Conservation (phyloP, 1,140 invertebrate species). For the Dryas iulia region DNA sequence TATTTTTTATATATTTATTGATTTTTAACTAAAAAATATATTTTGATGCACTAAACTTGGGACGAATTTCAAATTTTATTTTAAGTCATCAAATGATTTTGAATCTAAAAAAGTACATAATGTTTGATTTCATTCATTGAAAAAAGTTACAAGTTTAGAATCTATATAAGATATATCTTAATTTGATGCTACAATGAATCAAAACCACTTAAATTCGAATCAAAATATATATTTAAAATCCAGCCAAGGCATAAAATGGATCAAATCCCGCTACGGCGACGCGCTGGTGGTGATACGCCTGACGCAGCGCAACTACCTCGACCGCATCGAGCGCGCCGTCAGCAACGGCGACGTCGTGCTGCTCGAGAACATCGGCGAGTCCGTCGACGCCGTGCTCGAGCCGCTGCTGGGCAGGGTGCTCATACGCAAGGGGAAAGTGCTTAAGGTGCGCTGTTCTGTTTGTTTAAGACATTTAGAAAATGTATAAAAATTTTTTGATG, state of each 20-base stretch:
- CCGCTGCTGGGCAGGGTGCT: constrained; percentile 93
- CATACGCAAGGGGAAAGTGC: constrained; percentile 81
- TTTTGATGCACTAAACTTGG: too few relatives aligned
- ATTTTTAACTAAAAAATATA: too few relatives aligned
- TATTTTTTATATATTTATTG: too few relatives aligned
- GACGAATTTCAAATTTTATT: too few relatives aligned
- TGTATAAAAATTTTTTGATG: not conserved
- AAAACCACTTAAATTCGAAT: too few relatives aligned
- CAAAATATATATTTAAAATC: constrained; percentile 38
- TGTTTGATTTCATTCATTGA: too few relatives aligned
- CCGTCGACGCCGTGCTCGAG: constrained; percentile 93
- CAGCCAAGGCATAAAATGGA: constrained; percentile 97
- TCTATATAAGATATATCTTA: too few relatives aligned
- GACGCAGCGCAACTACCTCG: constrained; percentile 91
- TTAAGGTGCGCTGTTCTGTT: constrained; percentile 68
- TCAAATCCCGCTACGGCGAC: constrained; percentile 90
- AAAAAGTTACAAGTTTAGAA: too few relatives aligned
- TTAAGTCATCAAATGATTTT: too few relatives aligned
- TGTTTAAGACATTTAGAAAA: not conserved
- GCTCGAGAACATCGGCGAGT: constrained; percentile 95
- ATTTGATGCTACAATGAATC: too few relatives aligned
- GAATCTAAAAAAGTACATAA: too few relatives aligned
- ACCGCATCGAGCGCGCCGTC: constrained; percentile 91
- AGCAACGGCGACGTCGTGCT: constrained; percentile 87
- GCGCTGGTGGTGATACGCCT: constrained; percentile 88